phyloP scores from a whole-genome alignment of 2,113 vertebrate genomes.

The Lathamus discolor region DNA sequence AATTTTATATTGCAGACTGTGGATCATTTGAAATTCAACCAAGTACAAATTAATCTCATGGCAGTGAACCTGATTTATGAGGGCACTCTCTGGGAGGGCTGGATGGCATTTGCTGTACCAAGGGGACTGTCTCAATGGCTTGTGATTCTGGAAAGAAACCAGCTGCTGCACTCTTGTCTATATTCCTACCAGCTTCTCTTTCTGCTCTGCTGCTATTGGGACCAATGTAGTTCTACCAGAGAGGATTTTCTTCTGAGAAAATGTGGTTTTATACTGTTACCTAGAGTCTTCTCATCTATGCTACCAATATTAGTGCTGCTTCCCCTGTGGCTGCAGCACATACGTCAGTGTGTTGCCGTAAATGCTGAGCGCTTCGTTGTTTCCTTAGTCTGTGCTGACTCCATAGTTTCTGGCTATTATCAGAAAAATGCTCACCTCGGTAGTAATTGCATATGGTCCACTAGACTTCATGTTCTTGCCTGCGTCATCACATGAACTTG shows the following conservation, averaged over 20 bases:
- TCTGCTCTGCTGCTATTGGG: background rate
- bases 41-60: background rate
- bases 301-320: background rate
- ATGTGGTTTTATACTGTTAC: background rate
- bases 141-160: background rate
- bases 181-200: background rate
- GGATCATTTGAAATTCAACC: background rate
- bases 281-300: background rate
- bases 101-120: background rate
- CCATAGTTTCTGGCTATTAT: background rate
- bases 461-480: background rate
- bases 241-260: background rate
- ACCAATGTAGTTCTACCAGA: background rate
- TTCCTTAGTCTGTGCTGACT: constrained; percentile 42
- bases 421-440: constrained; percentile 5
- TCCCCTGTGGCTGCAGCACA: background rate
- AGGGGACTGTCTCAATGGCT: background rate
- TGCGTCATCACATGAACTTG: background rate
- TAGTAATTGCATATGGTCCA: background rate
- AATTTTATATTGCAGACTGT: background rate
- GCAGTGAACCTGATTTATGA: background rate
- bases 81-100: background rate
- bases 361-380: background rate
- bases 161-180: background rate
- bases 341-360: background rate